phyloP scores from a whole-genome alignment of 2,888 invertebrate species.

The Tetranychus piercei region DNA sequence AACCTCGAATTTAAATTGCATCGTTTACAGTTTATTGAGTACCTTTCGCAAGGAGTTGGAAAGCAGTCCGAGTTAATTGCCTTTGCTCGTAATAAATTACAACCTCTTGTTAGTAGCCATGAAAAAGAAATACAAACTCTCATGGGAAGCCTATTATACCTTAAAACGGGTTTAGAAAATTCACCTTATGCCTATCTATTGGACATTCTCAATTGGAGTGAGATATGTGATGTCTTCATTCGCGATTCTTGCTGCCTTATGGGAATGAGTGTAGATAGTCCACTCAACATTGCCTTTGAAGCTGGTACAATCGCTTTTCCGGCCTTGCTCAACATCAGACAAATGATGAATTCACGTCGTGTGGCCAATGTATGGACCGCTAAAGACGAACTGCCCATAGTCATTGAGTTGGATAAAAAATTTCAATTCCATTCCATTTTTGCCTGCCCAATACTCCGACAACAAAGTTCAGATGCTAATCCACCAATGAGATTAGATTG shows the following conservation, averaged over 20 bases:
- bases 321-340: constrained; percentile 77
- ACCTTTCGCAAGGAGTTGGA: constrained; percentile 45
- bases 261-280: constrained; percentile 70
- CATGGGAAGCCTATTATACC: constrained; percentile 65
- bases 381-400: constrained; percentile 87
- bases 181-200: constrained; percentile 60
- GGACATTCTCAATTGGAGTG: constrained; percentile 57
- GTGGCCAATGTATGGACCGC: constrained; percentile 82
- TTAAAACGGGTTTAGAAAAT: constrained; percentile 53
- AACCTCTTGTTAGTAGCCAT: constrained; percentile 55
- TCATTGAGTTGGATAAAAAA: constrained; percentile 75
- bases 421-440: constrained; percentile 92
- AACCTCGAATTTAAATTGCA: constrained; percentile 59
- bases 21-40: constrained; percentile 55
- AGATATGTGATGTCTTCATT: constrained; percentile 72
- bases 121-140: constrained; percentile 62
- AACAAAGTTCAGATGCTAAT: constrained; percentile 84
- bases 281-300: constrained; percentile 69
- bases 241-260: constrained; percentile 76
- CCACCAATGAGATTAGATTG: constrained; percentile 95
- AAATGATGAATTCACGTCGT: constrained; percentile 69
- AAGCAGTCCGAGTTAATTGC: constrained; percentile 64
- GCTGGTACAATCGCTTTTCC: constrained; percentile 86
- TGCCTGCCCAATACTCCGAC: constrained; percentile 91
- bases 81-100: constrained; percentile 67